Base-by-base conservation (phyloP, 2,113 vertebrate genomes). In the Myotis yumanensis region DNA sequence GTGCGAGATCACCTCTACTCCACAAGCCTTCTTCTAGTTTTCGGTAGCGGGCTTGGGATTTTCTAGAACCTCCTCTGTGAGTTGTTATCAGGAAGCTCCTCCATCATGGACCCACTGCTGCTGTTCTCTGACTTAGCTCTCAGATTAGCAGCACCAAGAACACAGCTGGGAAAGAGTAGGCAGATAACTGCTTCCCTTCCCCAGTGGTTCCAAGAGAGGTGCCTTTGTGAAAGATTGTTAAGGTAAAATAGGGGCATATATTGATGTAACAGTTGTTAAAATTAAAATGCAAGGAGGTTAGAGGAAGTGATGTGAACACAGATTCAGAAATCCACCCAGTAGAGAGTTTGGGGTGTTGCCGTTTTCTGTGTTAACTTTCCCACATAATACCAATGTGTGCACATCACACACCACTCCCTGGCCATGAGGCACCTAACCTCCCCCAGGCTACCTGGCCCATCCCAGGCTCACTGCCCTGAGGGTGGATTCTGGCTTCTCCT, bases 341-440 rank as follows among this genome's bases (percentile, higher is more conserved):
- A 48, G 69, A 28, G 71, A 72, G 4, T 40, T 11, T 35, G 6
- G 11, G 7, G 16, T 46, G 22, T 1, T 5, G 23, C 6, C 30
- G 83, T 51, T n/a, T 17, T 2, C 2, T 20, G 1, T 4, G 46
- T 16, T 83, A 32, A 17, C 48, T 73, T 90, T 69, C 54, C 9
- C 32, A 23, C 11, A 4, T 64, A 7, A 37, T 9, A 2, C 11
- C 37, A n/a, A 16, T 4, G 14, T 6, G 37, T 30, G 32, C 0
- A 10, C 2, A 11, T 40, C 14, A 3, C 22, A 10, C n/a, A 2
- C 2, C 3, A 17, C 25, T 20, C 25, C 46, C 4, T 14, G 10
- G 30, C 72, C 37, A 11, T 22, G 4, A 2, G 20, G 54, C 66
- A 4, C 46, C 30, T 57, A 32, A 6, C 28, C n/a, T 28, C 28